Evolutionary conservation across 2,113 vertebrate genomes (phyloP), one percentile per base, ranked within the genome.

Genomic region (Neomonachus schauinslandi): DNA sequence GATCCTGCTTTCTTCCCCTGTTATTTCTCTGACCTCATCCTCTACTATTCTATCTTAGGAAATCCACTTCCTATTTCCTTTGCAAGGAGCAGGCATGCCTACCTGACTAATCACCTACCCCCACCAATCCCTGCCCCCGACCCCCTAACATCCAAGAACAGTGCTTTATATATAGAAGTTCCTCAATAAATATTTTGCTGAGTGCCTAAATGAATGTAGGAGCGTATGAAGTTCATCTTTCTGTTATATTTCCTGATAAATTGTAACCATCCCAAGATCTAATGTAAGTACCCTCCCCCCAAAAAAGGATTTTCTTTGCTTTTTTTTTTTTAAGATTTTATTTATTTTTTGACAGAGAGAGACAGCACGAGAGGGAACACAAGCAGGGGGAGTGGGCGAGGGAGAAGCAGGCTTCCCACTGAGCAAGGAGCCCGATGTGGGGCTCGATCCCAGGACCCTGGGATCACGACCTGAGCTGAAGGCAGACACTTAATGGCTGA

Each of bases 171-270:
- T 33, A 28, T n/a, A 55, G 88, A 57, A 67, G 15, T 85, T 69
- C 2, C 8, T 39, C 18, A 9, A 12, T 46, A 67, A 72, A 63
- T 85, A 51, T 63, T 94, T 84, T 84, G 12, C 59, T 77, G 21
- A 91, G 26, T 79, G 9, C 24, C 71, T 83, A 39, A 93, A 49
- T 86, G 63, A 89, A 49, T 80, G 22, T 26, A 57, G 76, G n/a
- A 79, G 83, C 33, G 6, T 80, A 28, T 24, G 24, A 89, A 79
- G 71, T 88, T 94, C 42, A 36, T 72, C 80, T 80, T 94, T 88
- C 26, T 77, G 3, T 84, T 91, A 81, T 33, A 93, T 91, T 86
- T 94, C 90, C 91, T 93, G 46, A 55, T 89, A 80, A 74, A 69
- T 55, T 92, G 28, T 82, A 80, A 77, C n/a, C 51, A 46, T 90